Conservation (phyloP, 2,113 vertebrate genomes). For the Antechinus stuartii region DNA sequence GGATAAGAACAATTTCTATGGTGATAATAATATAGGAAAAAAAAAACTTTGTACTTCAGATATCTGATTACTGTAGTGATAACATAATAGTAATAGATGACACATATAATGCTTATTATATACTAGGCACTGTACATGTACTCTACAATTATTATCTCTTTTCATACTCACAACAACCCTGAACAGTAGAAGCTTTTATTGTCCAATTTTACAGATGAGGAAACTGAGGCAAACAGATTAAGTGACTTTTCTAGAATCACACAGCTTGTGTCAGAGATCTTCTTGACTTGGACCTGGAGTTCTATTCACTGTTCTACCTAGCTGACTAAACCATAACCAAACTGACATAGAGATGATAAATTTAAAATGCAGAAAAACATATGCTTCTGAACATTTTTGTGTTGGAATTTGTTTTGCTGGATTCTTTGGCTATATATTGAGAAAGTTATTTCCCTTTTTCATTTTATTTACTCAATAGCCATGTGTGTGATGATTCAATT, state of each 20-base stretch:
- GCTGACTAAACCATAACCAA: neutral
- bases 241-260: too few relatives aligned
- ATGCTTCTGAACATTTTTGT: neutral
- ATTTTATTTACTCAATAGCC: neutral
- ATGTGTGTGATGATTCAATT: neutral
- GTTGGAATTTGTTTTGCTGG: neutral
- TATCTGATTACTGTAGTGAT: neutral
- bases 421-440: neutral
- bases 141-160: neutral
- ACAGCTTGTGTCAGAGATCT: neutral
- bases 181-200: neutral
- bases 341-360: neutral
- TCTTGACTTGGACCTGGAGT: neutral
- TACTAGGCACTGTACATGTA: neutral
- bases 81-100: neutral
- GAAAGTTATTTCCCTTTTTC: neutral
- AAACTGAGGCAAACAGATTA: neutral
- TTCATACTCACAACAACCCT: neutral
- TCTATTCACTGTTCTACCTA: neutral
- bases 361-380: neutral
- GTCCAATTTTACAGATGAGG: neutral
- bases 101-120: neutral
- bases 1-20: neutral
- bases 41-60: neutral
- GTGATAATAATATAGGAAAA: neutral